These are phyloP conservation scores for Pyrgus malvae DNA, from an alignment of 2,888 invertebrate genomes.

Conservation along the genomic window DNA sequence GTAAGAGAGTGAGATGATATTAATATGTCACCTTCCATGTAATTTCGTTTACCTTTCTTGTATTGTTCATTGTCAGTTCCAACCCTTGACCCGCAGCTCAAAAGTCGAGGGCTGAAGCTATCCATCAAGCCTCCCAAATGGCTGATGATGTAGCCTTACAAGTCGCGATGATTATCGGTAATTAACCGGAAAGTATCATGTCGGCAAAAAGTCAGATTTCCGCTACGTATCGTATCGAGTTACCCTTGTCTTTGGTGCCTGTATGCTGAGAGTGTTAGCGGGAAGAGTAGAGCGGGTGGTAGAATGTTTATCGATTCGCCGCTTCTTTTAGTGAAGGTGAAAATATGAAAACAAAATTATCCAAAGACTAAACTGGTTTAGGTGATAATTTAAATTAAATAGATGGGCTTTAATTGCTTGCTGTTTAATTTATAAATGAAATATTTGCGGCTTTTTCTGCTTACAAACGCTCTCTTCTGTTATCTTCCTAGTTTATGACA, in stretches of 20 bases:
- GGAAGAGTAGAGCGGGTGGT: not conserved
- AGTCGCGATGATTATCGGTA: conserved; percentile 32
- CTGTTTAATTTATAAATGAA: too few relatives aligned
- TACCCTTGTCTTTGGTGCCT: conserved; percentile 48
- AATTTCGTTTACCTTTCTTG: too few relatives aligned
- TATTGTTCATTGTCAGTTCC: conserved; percentile 7
- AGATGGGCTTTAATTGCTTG: too few relatives aligned
- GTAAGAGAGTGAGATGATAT: too few relatives aligned
- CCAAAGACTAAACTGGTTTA: too few relatives aligned
- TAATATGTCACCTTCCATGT: conserved; percentile 1
- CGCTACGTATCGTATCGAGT: conserved; percentile 55
- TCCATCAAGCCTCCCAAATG: conserved; percentile 16
- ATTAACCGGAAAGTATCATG: conserved; percentile 49
- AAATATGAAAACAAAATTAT: too few relatives aligned
- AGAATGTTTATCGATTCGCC: too few relatives aligned
- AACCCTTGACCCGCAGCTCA: conserved; percentile 9
- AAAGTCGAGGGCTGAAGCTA: conserved; percentile 6
- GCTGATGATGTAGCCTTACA: conserved; percentile 17
- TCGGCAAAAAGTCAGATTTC: conserved; percentile 49
- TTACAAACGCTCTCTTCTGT: too few relatives aligned
- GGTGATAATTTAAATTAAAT: too few relatives aligned
- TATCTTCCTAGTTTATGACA: too few relatives aligned
- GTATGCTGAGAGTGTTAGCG: not conserved
- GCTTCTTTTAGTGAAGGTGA: too few relatives aligned
- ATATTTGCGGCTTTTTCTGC: too few relatives aligned